Evolutionary conservation across 2,797 vertebrate genomes (phyloP).

Genomic region (Tadarida brasiliensis): DNA sequence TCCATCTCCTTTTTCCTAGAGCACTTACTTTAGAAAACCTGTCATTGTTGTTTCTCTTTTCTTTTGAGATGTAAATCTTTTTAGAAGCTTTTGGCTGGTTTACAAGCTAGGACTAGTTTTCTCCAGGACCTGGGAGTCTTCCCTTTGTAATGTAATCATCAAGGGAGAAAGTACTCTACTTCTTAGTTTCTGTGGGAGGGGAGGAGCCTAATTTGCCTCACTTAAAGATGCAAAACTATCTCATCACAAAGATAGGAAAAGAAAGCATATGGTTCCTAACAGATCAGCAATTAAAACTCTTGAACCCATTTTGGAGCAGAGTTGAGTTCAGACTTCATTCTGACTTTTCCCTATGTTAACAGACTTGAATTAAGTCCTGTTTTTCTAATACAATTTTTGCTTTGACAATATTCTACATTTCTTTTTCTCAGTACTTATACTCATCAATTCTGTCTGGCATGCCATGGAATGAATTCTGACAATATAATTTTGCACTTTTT

Average conservation of each 20-base stretch:
- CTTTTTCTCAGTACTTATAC: not conserved
- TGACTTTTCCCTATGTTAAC: not conserved
- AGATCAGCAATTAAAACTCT: not conserved
- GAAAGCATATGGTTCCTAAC: not conserved
- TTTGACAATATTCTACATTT: not conserved
- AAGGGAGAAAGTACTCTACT: not conserved
- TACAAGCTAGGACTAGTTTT: not conserved
- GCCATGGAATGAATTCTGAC: not conserved
- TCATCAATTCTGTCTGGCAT: not conserved
- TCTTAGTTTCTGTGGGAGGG: not conserved
- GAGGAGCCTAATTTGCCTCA: not conserved
- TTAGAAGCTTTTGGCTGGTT: not conserved
- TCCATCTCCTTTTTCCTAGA: not conserved
- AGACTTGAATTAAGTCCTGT: not conserved
- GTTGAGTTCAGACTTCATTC: not conserved
- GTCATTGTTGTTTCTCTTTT: not conserved
- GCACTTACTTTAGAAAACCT: slow-evolving; percentile 22
- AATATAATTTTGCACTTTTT: slow-evolving; percentile 7
- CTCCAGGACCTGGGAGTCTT: not conserved
- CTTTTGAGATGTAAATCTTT: slow-evolving; percentile 40
- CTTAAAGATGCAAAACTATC: not conserved
- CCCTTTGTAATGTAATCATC: not conserved
- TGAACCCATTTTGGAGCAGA: not conserved
- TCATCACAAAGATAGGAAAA: not conserved
- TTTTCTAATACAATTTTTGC: not conserved